phyloP scores from a whole-genome alignment of 1,140 invertebrate species.

The Atta colombica region DNA sequence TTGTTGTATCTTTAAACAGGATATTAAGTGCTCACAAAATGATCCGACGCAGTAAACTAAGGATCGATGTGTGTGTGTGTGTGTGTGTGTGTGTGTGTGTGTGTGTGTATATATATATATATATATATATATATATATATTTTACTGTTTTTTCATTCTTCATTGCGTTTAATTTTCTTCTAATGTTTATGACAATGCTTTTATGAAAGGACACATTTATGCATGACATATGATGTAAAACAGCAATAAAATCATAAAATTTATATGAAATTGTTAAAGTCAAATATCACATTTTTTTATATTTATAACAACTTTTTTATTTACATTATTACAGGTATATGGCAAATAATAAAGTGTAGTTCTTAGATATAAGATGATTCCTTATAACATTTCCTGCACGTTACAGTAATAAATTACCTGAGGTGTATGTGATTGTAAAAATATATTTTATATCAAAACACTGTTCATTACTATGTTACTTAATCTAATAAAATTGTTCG shows the following conservation, averaged over 20 bases:
- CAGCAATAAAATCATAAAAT: conserved; percentile 29
- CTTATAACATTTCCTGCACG: conserved; percentile 55
- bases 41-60: conserved; percentile 29
- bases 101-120: background rate
- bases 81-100: conserved; percentile 17
- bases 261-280: conserved; percentile 18
- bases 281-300: background rate
- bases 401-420: conserved; percentile 48
- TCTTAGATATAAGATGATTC: conserved; percentile 54
- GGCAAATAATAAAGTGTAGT: conserved; percentile 52
- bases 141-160: conserved; percentile 6
- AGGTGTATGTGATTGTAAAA: conserved; percentile 41
- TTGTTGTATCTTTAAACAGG: conserved; percentile 53
- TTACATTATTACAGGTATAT: conserved; percentile 66
- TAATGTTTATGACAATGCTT: conserved; percentile 25
- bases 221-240: conserved; percentile 61
- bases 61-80: conserved; percentile 13
- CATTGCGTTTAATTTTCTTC: background rate
- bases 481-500: conserved; percentile 43
- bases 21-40: conserved; percentile 35
- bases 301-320: conserved; percentile 64
- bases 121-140: background rate
- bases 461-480: conserved; percentile 16
- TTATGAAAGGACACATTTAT: conserved; percentile 4
- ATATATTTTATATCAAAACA: conserved; percentile 38